Evolutionary conservation across 2,797 vertebrate species (phyloP), one percentile per base, ranked within the genome.

Genomic region (Sphenopsis melanotis): DNA sequence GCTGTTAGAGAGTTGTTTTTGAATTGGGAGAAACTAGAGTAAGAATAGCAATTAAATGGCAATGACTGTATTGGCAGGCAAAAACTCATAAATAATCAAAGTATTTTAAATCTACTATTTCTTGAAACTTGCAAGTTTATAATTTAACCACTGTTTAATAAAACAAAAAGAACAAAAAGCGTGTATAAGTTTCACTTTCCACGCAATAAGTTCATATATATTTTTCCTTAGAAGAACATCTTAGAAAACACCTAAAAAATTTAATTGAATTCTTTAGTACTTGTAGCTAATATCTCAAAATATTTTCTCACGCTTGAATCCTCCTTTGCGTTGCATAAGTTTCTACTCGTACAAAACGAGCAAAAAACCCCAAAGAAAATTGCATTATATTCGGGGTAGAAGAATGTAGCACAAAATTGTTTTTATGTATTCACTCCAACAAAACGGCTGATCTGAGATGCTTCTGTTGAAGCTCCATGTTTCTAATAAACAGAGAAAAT

Each of bases 361-460:
- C 8, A 53, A 66, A 85, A 90, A 36, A 49, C 36, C 23, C 24
- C 14, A 36, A 47, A 87, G 19, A 57, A 1, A 1, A 26, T 6
- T 75, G 6, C 11, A 37, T 34, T 52, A 34, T 36, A 26, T 12
- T 52, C 16, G 17, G 30, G 12, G 22, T 20, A 74, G 12, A 5
- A 63, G 7, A 4, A 52, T 10, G 6, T 34, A 64, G 10, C 6
- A 44, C 1, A 7, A 39, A 68, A 29, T 27, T 1, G 1, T 44
- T 83, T 63, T 15, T 32, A 34, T 10, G 4, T 56, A 47, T 53
- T 70, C 24, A 78, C 2, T 64, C 10, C 24, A 64, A 72, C 7
- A 75, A 55, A 84, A 68, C 10, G 59, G 10, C 13, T 59, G 10
- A 76, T 26, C 22, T 82, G 30, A 84, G 50, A 63, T 70, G 3